Evolutionary conservation across 1,140 invertebrate species (phyloP).

Genomic region (Heterodera carotae): DNA sequence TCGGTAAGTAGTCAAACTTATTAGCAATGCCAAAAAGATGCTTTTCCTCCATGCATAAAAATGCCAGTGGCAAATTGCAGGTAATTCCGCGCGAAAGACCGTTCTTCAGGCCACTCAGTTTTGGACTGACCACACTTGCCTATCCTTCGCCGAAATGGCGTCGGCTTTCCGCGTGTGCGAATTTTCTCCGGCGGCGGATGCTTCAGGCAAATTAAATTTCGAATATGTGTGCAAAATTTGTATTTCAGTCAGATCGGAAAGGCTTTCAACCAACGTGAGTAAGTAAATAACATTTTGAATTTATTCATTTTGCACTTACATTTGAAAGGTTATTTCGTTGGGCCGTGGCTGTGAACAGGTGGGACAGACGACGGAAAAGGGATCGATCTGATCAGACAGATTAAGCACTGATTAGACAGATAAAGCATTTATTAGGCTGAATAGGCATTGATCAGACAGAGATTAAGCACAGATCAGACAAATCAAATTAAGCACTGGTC

Average conservation of each 20-base stretch:
- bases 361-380: not conserved
- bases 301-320: not conserved
- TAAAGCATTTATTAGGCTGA: too few relatives aligned
- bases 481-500: too few relatives aligned
- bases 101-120: slow-evolving; percentile 35
- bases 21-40: not conserved
- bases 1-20: not conserved
- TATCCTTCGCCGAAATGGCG: slow-evolving; percentile 37
- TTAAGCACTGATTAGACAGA: too few relatives aligned
- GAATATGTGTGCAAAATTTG: not conserved
- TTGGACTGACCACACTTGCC: slow-evolving; percentile 37
- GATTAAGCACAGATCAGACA: too few relatives aligned
- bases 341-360: slow-evolving; percentile 36
- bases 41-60: too few relatives aligned
- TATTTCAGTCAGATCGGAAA: slow-evolving; percentile 45
- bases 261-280: slow-evolving; percentile 31
- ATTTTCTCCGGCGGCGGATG: slow-evolving; percentile 38
- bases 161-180: slow-evolving; percentile 21
- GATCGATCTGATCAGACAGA: not conserved
- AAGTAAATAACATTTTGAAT: slow-evolving; percentile 13
- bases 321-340: slow-evolving; percentile 32
- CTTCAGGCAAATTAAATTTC: slow-evolving; percentile 18
- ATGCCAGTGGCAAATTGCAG: slow-evolving; percentile 6
- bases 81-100: slow-evolving; percentile 27
- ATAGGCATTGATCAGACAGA: too few relatives aligned